Conservation (phyloP, 2,113 vertebrate genomes). For the Pagrus major region DNA sequence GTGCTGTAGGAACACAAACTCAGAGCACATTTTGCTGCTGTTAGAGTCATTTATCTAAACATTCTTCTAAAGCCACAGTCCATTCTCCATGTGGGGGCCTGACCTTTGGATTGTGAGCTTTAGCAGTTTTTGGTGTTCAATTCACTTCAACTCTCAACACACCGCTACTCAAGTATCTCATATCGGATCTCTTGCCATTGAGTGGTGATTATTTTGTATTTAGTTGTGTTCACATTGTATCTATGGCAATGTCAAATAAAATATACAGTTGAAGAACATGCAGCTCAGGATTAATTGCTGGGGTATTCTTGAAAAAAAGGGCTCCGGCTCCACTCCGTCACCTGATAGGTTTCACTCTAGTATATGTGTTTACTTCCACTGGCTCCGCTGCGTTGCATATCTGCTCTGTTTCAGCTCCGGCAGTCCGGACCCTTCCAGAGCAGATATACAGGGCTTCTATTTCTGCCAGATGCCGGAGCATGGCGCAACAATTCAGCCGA, state of each 20-base stretch:
- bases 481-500: no score
- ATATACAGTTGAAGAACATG: constrained; percentile 17
- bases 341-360: no score
- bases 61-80: constrained; percentile 52
- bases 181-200: neutral
- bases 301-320: neutral
- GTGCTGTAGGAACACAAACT: constrained; percentile 27
- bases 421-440: no score
- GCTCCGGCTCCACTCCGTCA: no score
- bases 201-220: constrained; percentile 40
- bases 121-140: constrained; percentile 29
- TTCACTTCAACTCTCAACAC: constrained; percentile 23
- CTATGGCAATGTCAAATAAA: constrained; percentile 25
- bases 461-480: no score
- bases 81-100: constrained; percentile 15
- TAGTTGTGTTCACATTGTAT: constrained; percentile 14
- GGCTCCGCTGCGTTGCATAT: no score
- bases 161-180: constrained; percentile 30
- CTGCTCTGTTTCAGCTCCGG: no score
- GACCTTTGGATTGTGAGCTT: constrained; percentile 32
- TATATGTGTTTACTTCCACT: no score
- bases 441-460: no score
- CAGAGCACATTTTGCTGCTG: constrained; percentile 26
- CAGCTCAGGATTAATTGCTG: neutral
- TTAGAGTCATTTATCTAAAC: constrained; percentile 12